Evolutionary conservation across 2,888 invertebrate genomes (phyloP).

Genomic region (Deroplatys truncata): DNA sequence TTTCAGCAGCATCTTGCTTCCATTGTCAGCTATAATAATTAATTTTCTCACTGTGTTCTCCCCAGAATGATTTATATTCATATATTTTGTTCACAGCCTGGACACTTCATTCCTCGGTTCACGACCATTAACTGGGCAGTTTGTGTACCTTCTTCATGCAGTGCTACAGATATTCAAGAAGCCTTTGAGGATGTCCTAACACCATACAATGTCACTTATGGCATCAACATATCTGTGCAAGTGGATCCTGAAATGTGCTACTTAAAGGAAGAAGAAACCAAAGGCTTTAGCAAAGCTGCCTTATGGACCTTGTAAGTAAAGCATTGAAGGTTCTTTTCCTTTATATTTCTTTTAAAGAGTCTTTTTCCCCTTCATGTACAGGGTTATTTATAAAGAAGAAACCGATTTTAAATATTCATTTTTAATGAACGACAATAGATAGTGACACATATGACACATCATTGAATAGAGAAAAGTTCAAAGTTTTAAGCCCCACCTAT

Average conservation of each 20-base stretch:
- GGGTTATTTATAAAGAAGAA: no score
- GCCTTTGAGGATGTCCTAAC: slow-evolving; percentile 56
- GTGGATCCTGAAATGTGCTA: slow-evolving; percentile 58
- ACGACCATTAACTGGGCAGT: slow-evolving; percentile 67
- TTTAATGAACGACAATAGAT: no score
- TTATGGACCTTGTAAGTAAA: slow-evolving; percentile 42
- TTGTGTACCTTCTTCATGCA: slow-evolving; percentile 63
- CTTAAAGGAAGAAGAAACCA: slow-evolving; percentile 41
- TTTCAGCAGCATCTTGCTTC: no score
- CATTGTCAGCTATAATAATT: no score
- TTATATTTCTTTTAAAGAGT: no score
- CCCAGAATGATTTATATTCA: no score
- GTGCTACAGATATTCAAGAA: slow-evolving; percentile 54
- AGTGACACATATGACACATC: no score
- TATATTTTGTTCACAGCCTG: slow-evolving; percentile 51
- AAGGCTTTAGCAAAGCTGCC: not conserved
- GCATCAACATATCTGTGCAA: slow-evolving; percentile 55
- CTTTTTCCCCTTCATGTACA: no score
- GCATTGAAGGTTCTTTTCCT: not conserved
- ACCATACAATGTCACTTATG: slow-evolving; percentile 55
- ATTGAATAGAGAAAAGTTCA: no score
- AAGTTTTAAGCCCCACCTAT: no score
- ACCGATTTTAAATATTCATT: no score
- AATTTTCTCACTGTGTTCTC: no score
- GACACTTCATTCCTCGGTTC: slow-evolving; percentile 68